Base-by-base conservation (phyloP, 2,888 invertebrate genomes). In the Hypsopygia costalis region DNA sequence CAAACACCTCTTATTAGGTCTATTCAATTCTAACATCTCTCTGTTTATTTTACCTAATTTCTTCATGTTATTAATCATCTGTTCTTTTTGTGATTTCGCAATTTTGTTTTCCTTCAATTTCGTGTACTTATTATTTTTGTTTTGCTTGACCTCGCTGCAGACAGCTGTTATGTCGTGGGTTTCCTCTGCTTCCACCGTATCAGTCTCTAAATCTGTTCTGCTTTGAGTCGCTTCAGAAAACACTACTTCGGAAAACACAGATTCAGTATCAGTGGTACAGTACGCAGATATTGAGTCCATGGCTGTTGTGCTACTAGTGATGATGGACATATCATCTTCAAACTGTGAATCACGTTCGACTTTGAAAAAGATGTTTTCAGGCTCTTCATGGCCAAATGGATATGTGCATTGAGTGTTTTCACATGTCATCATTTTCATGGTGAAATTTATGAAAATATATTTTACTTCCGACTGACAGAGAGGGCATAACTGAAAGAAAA, bases 401-500 rank as follows among this genome's bases (percentile, higher is more conserved):
- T 64, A 86, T 1, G 69, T 69, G 43, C 86, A 87, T 1, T 58
- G 47, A 0, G 47, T 35, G 36, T 83, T 80, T 36, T 74, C 71
- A 48, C 86, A 87, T 76, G 85, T 76, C 1, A 68, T 37, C 10
- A 85, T 41, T 52, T 76, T 76, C 27, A 81, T 71, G 43, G 68
- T 59, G 10, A 65, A 69, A 41, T 80, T 73, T 11, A 86, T 62
- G 34, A 67, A 72, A 44, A 65, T 81, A 0, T 64, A 42, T 28
- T 60, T 59, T 1, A 81, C 47, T 34, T 55, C 46, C 1, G 69
- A 62, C 6, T 55, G 53, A 49, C 83, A 85, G 5, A 78, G 42
- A 0, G 82, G 82, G 40, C 85, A 85, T 9, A 63, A 41, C 82
- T 86, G 69, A 21, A 68, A 70, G 22, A 28, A 6, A 38, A 35